phyloP scores from a whole-genome alignment of 2,888 invertebrate genomes.

The Junonia oenone region DNA sequence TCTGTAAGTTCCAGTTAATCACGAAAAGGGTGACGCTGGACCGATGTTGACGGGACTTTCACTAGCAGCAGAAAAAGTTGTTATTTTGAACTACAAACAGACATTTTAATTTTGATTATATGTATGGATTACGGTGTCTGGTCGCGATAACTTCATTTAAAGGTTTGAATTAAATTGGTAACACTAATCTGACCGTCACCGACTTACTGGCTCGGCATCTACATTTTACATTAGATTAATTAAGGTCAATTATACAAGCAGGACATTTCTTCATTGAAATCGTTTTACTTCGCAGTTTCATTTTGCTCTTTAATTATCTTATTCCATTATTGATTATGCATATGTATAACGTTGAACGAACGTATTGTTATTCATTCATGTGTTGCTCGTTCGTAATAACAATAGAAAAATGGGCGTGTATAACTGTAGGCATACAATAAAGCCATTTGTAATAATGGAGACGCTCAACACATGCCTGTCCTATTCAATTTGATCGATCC shows the following conservation, averaged over 20 bases:
- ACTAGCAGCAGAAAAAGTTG: too few species aligned
- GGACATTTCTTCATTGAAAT: background rate
- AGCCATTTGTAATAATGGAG: slow-evolving; percentile 12
- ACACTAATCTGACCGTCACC: slow-evolving; percentile 23
- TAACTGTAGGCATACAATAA: slow-evolving; percentile 12
- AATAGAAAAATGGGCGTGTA: slow-evolving; percentile 13
- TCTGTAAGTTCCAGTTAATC: too few species aligned
- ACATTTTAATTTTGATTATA: too few species aligned
- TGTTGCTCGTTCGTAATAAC: slow-evolving; percentile 6
- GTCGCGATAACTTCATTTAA: slow-evolving; percentile 3
- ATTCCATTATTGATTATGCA: slow-evolving; percentile 1
- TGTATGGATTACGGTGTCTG: background rate
- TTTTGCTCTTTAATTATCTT: background rate
- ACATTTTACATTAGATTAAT: slow-evolving; percentile 2
- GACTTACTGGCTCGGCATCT: background rate
- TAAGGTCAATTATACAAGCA: slow-evolving; percentile 4
- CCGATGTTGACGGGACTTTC: too few species aligned
- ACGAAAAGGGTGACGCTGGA: too few species aligned
- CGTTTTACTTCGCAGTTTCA: background rate
- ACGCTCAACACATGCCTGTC: slow-evolving; percentile 1
- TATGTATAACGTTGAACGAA: background rate
- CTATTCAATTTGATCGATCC: slow-evolving; percentile 11
- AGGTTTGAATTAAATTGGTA: slow-evolving; percentile 41
- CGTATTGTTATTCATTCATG: slow-evolving; percentile 8
- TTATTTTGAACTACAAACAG: too few species aligned